Evolutionary conservation across 1,140 invertebrate genomes (phyloP), one percentile per base, ranked within the genome.

Genomic region (Anastatus disparis): DNA sequence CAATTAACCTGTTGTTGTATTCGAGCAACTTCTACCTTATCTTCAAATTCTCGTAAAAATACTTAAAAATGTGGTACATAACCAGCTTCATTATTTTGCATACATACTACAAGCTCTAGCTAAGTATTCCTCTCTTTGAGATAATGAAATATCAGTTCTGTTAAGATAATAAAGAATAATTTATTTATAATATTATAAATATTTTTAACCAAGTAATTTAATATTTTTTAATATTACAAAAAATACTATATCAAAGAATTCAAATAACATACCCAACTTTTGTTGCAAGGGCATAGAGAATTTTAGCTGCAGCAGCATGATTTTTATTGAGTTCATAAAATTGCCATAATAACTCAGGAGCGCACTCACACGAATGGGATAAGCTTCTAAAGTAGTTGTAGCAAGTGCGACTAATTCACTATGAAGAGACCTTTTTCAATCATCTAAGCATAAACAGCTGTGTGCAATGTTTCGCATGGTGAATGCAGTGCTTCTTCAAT

Each of bases 41-140:
- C 97, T 84, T 98, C 96, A 35, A 99, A 86, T 79, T 97, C 94
- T 71, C 96, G 92, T 46, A 97, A 86, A 74, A 97, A 93, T 75
- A 97, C 92, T 3, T 95, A 94, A 75, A 93, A 88, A 72, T 91
- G 89, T 6, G 91, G 90, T 20, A 92, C 93, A 46, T 90, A 91
- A 13, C 92, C 93, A 44, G 91, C 89, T 77, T 93, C 91, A 68
- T 94, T 93, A 77, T 94, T 95, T 78, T 96, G 91, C 89, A 97
- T 93, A 82, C 96, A 98, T 86, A 98, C 93, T 46, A 98, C 93
- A n/a, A n/a, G 97, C 96, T 75, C 96, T 89, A 1, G 95, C 95
- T 77, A 99, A 85, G 86, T 98, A 98, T 78, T 94, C 93, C 31
- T 97, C 90, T 55, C 97, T 89, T 80, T 97, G 88, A 13, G 89